Conservation (phyloP, 2,113 vertebrate genomes). For the Mus spicilegus region DNA sequence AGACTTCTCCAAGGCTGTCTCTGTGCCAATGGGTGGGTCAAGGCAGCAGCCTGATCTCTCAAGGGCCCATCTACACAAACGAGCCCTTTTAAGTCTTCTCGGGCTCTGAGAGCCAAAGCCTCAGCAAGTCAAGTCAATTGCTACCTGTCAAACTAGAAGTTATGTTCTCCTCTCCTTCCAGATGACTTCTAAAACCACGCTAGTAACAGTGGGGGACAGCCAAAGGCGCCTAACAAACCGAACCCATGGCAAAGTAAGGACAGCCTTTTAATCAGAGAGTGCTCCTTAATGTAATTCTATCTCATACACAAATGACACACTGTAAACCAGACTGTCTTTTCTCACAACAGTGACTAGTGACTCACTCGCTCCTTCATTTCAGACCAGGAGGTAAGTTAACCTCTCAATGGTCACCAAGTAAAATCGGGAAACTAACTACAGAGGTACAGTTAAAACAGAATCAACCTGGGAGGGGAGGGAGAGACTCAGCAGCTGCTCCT, state of each 20-base stretch:
- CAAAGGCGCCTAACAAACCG: slow-evolving; percentile 60
- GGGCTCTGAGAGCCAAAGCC: slow-evolving; percentile 51
- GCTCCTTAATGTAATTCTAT: slow-evolving; percentile 55
- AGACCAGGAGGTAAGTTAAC: slow-evolving; percentile 12
- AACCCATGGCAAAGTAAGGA: slow-evolving; percentile 63
- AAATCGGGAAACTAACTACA: slow-evolving; percentile 42
- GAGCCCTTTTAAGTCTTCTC: background rate
- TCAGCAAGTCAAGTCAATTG: slow-evolving; percentile 57
- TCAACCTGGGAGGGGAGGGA: background rate
- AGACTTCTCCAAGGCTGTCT: background rate
- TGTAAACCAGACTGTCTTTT: slow-evolving; percentile 66
- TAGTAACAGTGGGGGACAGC: slow-evolving; percentile 54
- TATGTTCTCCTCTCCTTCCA: slow-evolving; percentile 57
- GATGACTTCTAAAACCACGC: slow-evolving; percentile 60
- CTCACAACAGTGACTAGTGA: background rate
- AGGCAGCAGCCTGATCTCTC: background rate
- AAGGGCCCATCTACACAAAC: background rate
- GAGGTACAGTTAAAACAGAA: slow-evolving; percentile 47
- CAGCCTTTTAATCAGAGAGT: slow-evolving; percentile 27
- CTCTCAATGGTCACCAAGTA: background rate
- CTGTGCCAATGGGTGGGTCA: background rate
- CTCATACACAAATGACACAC: slow-evolving; percentile 55
- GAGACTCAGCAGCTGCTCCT: background rate
- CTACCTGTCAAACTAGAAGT: slow-evolving; percentile 50
- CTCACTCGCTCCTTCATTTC: background rate